A percentile compares a stretch with the other conserved stretches of the same genome.
Conservation (phyloP, 2,888 invertebrate species). For the Habrosyne pyritoides region DNA sequence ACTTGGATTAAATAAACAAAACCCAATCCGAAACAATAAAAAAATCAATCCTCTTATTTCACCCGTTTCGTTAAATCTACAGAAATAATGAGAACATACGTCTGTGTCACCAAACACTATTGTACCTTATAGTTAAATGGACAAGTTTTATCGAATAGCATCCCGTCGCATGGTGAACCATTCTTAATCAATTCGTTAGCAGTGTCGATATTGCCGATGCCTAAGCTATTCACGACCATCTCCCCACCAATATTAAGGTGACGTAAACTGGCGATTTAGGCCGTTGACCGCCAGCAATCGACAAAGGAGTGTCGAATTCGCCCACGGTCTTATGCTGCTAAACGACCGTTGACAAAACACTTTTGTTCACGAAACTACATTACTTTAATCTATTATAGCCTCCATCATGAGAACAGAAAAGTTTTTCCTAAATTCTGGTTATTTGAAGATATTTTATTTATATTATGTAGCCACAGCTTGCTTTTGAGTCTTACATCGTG, state of each 20-base stretch:
- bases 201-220: constrained; percentile 56
- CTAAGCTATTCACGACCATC: constrained; percentile 50
- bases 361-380: constrained; percentile 3
- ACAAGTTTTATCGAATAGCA: constrained; percentile 49
- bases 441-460: too few relatives aligned
- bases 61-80: not conserved
- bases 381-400: not conserved
- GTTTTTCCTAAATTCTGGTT: not conserved
- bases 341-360: constrained; percentile 13
- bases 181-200: constrained; percentile 67
- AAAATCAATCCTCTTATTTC: too few relatives aligned
- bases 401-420: not conserved
- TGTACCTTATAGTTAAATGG: constrained; percentile 14
- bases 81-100: not conserved
- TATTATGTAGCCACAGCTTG: too few relatives aligned
- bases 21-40: too few relatives aligned
- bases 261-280: constrained; percentile 62
- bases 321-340: constrained; percentile 22
- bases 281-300: constrained; percentile 58
- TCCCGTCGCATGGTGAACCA: constrained; percentile 38
- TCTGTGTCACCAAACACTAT: not conserved
- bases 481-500: constrained; percentile 2
- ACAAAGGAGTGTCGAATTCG: constrained; percentile 53
- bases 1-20: too few relatives aligned
- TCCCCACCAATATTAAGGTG: constrained; percentile 55